Percentiles rank a stretch among this genome's conserved stretches.
Evolutionary conservation across 23 tunicate species (phyloP).

Genomic region (Ascidia mentula): DNA sequence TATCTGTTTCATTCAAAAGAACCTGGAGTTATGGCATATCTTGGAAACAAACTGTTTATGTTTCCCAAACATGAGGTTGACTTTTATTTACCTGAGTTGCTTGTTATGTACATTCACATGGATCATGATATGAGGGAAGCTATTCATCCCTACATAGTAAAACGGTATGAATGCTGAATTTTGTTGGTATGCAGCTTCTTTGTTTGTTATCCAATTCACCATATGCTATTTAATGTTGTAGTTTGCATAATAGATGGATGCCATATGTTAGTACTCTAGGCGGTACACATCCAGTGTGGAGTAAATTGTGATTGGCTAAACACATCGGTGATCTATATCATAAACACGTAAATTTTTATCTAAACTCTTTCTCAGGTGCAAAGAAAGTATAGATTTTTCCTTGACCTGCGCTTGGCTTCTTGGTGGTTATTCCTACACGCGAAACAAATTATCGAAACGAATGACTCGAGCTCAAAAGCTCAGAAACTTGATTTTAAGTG

Average conservation of each 20-base stretch:
- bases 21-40: conserved; percentile 92
- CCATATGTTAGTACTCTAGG: too few species aligned
- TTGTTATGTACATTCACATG: conserved; percentile 95
- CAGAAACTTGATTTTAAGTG: conserved; percentile 66
- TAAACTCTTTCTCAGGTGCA: conserved; percentile 64
- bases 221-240: too few species aligned
- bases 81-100: conserved; percentile 90
- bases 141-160: conserved; percentile 88
- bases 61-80: conserved; percentile 83
- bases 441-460: conserved; percentile 37
- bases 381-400: conserved; percentile 93
- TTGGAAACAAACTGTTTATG: conserved; percentile 89
- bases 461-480: conserved; percentile 85
- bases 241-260: too few species aligned
- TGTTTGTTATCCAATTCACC: too few species aligned
- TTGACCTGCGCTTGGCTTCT: conserved; percentile 96
- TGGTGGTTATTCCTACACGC: conserved; percentile 65
- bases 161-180: too few species aligned
- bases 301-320: too few species aligned
- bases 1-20: conserved; percentile 96
- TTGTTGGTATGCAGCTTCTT: too few species aligned
- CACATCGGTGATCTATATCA: too few species aligned
- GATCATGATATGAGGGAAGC: conserved; percentile 96
- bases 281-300: too few species aligned
- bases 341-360: too few species aligned